These are phyloP conservation scores for Drosophila bipectinata DNA, from an alignment of 1,140 invertebrate genomes.

Conservation along the genomic window DNA sequence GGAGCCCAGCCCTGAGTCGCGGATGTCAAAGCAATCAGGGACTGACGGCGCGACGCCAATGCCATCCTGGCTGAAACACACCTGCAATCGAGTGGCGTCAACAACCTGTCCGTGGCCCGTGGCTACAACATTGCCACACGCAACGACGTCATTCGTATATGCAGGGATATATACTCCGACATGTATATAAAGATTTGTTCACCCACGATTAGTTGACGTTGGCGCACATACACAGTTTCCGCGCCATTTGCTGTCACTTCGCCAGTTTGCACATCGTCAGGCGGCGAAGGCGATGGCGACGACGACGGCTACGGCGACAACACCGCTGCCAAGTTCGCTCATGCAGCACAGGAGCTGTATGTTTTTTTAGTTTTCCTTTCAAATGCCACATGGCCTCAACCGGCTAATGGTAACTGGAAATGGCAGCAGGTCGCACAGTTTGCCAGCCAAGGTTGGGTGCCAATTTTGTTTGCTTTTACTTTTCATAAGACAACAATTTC, in stretches of 20 bases:
- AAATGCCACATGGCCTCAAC: conserved; percentile 44
- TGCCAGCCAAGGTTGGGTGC: conserved; percentile 46
- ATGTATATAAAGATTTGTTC: conserved; percentile 67
- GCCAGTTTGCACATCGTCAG: conserved; percentile 81
- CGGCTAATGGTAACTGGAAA: conserved; percentile 72
- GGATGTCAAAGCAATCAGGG: conserved; percentile 66
- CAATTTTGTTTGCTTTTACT: conserved; percentile 70
- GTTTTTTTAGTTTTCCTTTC: conserved; percentile 2
- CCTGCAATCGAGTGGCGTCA: conserved; percentile 61
- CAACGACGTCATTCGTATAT: conserved; percentile 7
- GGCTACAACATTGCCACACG: conserved; percentile 30
- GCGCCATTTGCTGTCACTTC: conserved; percentile 81
- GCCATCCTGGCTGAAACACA: conserved; percentile 18
- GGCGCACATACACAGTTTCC: conserved; percentile 71
- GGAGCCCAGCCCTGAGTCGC: conserved; percentile 32
- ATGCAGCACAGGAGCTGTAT: conserved; percentile 63
- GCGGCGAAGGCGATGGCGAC: conserved; percentile 23
- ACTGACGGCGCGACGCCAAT: background rate
- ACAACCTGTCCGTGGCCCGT: conserved; percentile 32
- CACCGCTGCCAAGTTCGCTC: conserved; percentile 68
- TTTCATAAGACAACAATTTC: conserved; percentile 65
- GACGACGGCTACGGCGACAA: conserved; percentile 11
- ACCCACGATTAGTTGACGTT: conserved; percentile 80
- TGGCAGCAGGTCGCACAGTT: conserved; percentile 52
- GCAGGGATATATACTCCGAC: conserved; percentile 84